Percentiles rank a stretch among this genome's conserved stretches.
These are phyloP conservation scores for Papilio machaon DNA, from an alignment of 1,140 invertebrate genomes.

Conservation along the genomic window DNA sequence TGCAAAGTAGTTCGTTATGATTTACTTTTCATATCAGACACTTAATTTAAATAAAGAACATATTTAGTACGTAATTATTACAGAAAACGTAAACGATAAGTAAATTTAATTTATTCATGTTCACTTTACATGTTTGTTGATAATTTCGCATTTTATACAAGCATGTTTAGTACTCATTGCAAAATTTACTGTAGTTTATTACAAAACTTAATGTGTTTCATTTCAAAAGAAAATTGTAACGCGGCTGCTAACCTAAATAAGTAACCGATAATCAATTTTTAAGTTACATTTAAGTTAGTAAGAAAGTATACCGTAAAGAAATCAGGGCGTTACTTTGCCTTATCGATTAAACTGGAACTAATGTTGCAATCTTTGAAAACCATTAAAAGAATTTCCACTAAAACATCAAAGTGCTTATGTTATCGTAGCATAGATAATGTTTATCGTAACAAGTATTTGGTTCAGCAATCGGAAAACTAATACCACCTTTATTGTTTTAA, in stretches of 20 bases:
- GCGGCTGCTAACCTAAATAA: background rate
- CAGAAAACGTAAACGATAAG: background rate
- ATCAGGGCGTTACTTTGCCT: conserved; percentile 6
- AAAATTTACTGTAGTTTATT: background rate
- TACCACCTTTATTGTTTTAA: background rate
- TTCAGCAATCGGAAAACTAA: conserved; percentile 11
- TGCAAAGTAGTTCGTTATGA: background rate
- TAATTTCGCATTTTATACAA: background rate
- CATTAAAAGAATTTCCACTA: conserved; percentile 18
- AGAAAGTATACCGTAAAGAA: background rate
- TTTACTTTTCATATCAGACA: background rate
- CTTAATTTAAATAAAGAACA: background rate
- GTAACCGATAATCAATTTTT: background rate
- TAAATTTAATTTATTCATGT: background rate
- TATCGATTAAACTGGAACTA: conserved; percentile 19
- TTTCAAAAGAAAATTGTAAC: background rate
- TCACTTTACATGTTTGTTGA: background rate
- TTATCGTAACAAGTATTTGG: conserved; percentile 15
- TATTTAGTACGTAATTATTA: background rate
- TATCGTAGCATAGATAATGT: conserved; percentile 4
- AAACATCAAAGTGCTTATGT: conserved; percentile 3
- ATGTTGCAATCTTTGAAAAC: conserved; percentile 20
- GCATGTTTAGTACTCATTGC: background rate
- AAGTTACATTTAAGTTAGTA: background rate
- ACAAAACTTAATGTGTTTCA: background rate